Evolutionary conservation across 1,140 invertebrate genomes (phyloP), one percentile per base, ranked within the genome.

Genomic region (Sarcophaga peregrina): DNA sequence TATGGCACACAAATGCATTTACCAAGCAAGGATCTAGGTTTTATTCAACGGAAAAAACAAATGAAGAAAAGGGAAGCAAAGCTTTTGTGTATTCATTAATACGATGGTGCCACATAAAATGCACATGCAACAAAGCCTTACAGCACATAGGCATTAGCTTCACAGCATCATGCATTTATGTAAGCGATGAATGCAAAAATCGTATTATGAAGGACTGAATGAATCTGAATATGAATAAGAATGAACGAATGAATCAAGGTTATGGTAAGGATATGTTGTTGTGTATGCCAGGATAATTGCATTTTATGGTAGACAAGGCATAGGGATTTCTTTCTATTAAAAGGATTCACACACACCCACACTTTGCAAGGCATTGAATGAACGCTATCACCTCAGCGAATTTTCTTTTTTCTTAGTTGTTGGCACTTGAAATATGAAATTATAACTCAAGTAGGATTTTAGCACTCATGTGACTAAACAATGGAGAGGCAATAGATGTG

Each of bases 351-450:
- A 75, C 11, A 76, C 45, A 48, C 13, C 47, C 11, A 76, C 45
- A 48, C 10, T 76, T 15, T 13, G 46, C 25, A 9, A 74, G 37
- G 25, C 15, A 76, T 47, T 48, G 10, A 13, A 46, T 46, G 45
- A 47, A 15, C 9, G 46, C 74, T 47, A 48, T 11, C 46, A 45
- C 15, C 9, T 11, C 15, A 62, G 11, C 20, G 15, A 10, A 25
- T 72, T 25, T 73, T 46, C n/a, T 8, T 25, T n/a, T 48, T 54
- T 17, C 17, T 62, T 78, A 82, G 50, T 54, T 76, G 47, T 54
- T 73, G 75, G 15, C 25, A 25, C 47, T 73, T 82, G 17, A 58
- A 13, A 13, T 58, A n/a, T 58, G 13, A 58, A 58, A 58, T 58
- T 13, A n/a, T 58, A 58, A 37, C 25, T 58, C n/a, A 58, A 58